Conservation (phyloP, 2,888 invertebrate genomes). For the Oxytorus armatus region DNA sequence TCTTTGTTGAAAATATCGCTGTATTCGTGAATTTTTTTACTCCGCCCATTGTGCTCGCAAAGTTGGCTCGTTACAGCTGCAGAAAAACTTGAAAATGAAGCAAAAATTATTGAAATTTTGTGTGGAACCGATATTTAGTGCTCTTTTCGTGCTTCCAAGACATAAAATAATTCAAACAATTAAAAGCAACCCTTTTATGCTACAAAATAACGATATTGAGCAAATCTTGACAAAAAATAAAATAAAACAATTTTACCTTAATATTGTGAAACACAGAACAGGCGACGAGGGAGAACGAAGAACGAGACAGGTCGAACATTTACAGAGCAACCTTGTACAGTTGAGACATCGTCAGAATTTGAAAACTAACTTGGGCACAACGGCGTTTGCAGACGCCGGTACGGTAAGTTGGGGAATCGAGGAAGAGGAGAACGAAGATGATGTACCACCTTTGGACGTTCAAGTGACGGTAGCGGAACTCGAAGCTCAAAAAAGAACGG, state of each 20-base stretch:
- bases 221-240: no score
- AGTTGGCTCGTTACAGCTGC: no score
- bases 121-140: no score
- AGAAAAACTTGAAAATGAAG: no score
- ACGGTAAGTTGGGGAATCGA: conserved; percentile 84
- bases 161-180: no score
- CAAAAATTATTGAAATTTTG: no score
- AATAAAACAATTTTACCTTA: conserved; percentile 71
- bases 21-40: no score
- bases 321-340: conserved; percentile 87
- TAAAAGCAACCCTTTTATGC: no score
- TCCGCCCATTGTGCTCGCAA: no score
- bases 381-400: conserved; percentile 84
- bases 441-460: conserved; percentile 84
- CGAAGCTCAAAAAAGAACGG: conserved; percentile 86
- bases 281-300: conserved; percentile 88
- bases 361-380: conserved; percentile 77
- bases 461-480: conserved; percentile 85
- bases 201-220: no score
- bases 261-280: conserved; percentile 84
- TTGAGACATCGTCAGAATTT: conserved; percentile 86
- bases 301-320: conserved; percentile 86
- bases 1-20: no score
- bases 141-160: no score
- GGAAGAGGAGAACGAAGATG: conserved; percentile 83